Percentiles rank a stretch among this genome's conserved stretches.
Evolutionary conservation across 2,113 vertebrate species (phyloP).

Genomic region (Phaethornis superciliosus): DNA sequence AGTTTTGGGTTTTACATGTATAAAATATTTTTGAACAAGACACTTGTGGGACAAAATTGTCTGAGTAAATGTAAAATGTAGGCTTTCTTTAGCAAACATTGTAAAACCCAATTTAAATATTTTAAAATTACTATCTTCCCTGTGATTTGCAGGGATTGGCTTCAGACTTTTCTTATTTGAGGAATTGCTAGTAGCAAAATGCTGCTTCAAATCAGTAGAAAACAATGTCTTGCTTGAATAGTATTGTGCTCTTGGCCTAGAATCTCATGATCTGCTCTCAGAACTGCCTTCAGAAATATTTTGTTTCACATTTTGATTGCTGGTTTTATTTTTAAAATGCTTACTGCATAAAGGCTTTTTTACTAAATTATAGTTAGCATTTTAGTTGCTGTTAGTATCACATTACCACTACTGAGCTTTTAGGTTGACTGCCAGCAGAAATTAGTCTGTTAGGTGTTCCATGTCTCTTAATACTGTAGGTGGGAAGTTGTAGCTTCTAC

Average conservation of each 20-base stretch:
- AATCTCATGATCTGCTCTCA: not conserved
- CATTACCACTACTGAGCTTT: not conserved
- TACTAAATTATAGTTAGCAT: not conserved
- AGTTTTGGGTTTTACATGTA: not conserved
- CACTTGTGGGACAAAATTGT: not conserved
- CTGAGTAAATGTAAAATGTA: not conserved
- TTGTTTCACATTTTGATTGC: not conserved
- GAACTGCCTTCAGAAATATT: not conserved
- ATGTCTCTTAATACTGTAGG: accelerated
- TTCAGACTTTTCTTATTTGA: not conserved
- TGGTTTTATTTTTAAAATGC: not conserved
- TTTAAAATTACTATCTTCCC: not conserved
- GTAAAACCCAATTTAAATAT: not conserved
- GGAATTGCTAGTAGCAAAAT: not conserved
- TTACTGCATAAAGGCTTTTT: not conserved
- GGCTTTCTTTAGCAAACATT: not conserved
- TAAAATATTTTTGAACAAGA: not conserved
- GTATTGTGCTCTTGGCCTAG: not conserved
- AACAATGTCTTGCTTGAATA: not conserved
- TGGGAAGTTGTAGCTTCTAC: not conserved
- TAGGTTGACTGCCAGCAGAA: not conserved
- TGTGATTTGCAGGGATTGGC: not conserved
- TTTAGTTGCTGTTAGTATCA: not conserved
- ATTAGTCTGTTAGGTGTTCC: not conserved
- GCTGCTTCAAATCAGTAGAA: not conserved